Evolutionary conservation across 2,888 invertebrate genomes (phyloP).

Genomic region (Clepsis dumicolana): DNA sequence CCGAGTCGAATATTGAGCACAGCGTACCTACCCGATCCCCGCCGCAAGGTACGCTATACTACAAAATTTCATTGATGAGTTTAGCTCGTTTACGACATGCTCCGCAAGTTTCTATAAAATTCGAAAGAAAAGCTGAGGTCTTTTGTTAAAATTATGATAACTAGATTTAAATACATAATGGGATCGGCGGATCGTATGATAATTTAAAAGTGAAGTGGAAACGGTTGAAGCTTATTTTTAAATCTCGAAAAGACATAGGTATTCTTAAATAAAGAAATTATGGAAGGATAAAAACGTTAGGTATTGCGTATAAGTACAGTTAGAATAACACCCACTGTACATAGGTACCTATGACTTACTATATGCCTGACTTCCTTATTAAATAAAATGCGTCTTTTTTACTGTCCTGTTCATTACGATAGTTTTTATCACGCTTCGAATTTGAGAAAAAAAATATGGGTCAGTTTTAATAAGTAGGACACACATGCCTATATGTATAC

Average conservation of each 20-base stretch:
- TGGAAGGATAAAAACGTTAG: background rate
- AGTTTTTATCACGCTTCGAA: too few relatives aligned
- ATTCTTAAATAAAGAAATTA: background rate
- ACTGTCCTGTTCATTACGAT: too few relatives aligned
- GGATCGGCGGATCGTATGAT: background rate
- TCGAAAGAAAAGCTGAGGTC: background rate
- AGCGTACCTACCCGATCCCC: conserved; percentile 42
- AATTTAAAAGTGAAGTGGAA: conserved; percentile 8
- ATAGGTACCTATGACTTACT: too few relatives aligned
- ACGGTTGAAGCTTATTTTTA: background rate
- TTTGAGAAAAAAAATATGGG: too few relatives aligned
- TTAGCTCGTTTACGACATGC: background rate
- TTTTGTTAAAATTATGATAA: background rate
- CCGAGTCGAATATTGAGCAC: conserved; percentile 36
- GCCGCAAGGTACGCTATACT: conserved; percentile 40
- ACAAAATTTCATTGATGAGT: background rate
- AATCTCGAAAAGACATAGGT: background rate
- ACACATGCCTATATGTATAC: too few relatives aligned
- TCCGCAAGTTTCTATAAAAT: background rate
- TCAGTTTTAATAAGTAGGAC: too few relatives aligned
- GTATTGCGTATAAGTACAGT: background rate
- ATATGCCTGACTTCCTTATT: too few relatives aligned
- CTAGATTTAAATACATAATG: background rate
- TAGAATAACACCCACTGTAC: too few relatives aligned
- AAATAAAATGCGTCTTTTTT: too few relatives aligned